These are phyloP conservation scores for Caenorhabditis becei DNA, from an alignment of 2,888 invertebrate genomes.

Conservation along the genomic window DNA sequence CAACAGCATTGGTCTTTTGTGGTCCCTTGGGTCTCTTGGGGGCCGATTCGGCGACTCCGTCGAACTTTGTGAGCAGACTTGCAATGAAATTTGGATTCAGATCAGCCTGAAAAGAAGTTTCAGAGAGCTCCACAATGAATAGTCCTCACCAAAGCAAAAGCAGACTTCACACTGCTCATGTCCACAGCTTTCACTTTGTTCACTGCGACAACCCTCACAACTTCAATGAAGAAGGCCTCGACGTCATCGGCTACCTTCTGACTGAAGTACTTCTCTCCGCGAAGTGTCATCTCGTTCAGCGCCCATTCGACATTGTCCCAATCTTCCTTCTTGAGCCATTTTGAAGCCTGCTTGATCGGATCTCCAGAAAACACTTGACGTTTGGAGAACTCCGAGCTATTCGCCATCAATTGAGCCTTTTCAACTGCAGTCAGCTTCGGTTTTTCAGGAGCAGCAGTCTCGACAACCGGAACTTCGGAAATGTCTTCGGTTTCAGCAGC, in stretches of 20 bases:
- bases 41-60: slow-evolving; percentile 46
- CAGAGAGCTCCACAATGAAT: too few relatives aligned
- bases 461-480: not conserved
- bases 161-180: slow-evolving; percentile 52
- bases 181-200: slow-evolving; percentile 44
- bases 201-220: slow-evolving; percentile 47
- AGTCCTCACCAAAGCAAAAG: slow-evolving; percentile 51
- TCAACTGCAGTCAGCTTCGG: slow-evolving; percentile 52
- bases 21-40: slow-evolving; percentile 66
- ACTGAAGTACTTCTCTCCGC: slow-evolving; percentile 56
- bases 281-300: slow-evolving; percentile 62
- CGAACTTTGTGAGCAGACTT: slow-evolving; percentile 60
- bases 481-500: not conserved
- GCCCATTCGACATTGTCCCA: slow-evolving; percentile 70
- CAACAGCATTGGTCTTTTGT: slow-evolving; percentile 17
- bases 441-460: not conserved
- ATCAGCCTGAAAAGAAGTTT: too few relatives aligned
- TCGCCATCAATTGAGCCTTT: slow-evolving; percentile 54
- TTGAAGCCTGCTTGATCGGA: slow-evolving; percentile 67
- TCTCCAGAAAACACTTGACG: slow-evolving; percentile 68
- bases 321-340: slow-evolving; percentile 62
- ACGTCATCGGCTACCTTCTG: slow-evolving; percentile 68
- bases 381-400: slow-evolving; percentile 60
- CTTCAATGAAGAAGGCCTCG: slow-evolving; percentile 62
- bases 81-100: slow-evolving; percentile 51